Evolutionary conservation across 2,888 invertebrate genomes (phyloP).

Genomic region (Malthinus flaveolus): DNA sequence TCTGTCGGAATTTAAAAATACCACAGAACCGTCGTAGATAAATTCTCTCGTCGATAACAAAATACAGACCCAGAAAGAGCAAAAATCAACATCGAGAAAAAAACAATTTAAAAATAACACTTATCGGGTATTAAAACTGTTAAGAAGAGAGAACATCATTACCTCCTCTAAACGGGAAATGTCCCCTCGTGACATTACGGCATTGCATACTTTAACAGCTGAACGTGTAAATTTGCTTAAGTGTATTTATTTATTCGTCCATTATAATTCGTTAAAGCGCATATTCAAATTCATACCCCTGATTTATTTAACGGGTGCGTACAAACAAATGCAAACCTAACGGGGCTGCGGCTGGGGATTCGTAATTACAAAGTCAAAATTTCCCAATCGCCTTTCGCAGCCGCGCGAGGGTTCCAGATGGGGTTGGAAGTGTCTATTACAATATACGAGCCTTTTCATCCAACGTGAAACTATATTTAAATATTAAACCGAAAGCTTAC

Average conservation of each 20-base stretch:
- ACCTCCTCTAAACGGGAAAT: slow-evolving; percentile 22
- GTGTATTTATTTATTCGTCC: slow-evolving; percentile 54
- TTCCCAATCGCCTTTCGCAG: slow-evolving; percentile 35
- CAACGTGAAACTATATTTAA: slow-evolving; percentile 8
- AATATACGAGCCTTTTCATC: slow-evolving; percentile 18
- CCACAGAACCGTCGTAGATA: slow-evolving; percentile 32
- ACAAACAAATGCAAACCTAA: slow-evolving; percentile 45
- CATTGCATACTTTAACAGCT: slow-evolving; percentile 43
- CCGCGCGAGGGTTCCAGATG: slow-evolving; percentile 29
- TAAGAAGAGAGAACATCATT: slow-evolving; percentile 20
- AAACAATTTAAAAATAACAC: slow-evolving; percentile 11
- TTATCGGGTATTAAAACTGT: slow-evolving; percentile 27
- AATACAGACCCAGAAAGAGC: slow-evolving; percentile 3
- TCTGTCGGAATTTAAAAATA: slow-evolving; percentile 35
- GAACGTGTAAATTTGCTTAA: slow-evolving; percentile 55
- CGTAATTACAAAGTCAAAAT: slow-evolving; percentile 55
- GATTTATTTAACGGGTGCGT: slow-evolving; percentile 50
- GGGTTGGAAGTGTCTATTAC: slow-evolving; percentile 30
- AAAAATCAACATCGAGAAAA: slow-evolving; percentile 10
- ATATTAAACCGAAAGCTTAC: no score
- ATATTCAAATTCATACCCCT: slow-evolving; percentile 53
- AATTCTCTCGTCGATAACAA: slow-evolving; percentile 24
- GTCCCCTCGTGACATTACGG: slow-evolving; percentile 29
- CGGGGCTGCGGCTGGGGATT: slow-evolving; percentile 44
- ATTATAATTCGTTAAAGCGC: slow-evolving; percentile 54